These are phyloP conservation scores for Archips xylosteana DNA, from an alignment of 2,888 invertebrate species.

Conservation along the genomic window DNA sequence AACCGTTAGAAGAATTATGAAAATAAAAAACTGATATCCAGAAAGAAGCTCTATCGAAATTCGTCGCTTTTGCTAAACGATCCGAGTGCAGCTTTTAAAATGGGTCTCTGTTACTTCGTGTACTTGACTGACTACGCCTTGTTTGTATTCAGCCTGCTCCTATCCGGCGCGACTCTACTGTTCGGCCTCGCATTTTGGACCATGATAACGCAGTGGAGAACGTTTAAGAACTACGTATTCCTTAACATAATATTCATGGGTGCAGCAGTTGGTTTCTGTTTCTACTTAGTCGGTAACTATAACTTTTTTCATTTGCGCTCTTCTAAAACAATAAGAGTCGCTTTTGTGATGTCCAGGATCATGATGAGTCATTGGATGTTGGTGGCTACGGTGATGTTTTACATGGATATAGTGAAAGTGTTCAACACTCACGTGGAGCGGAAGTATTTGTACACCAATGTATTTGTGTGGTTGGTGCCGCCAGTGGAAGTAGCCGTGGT, in stretches of 20 bases:
- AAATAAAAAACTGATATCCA: background rate
- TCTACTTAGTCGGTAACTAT: slow-evolving; percentile 13
- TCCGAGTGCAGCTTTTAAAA: background rate
- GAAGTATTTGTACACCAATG: slow-evolving; percentile 18
- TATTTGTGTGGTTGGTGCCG: slow-evolving; percentile 17
- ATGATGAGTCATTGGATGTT: slow-evolving; percentile 34
- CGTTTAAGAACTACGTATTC: slow-evolving; percentile 24
- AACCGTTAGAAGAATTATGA: background rate
- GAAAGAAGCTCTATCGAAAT: background rate
- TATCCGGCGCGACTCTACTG: background rate
- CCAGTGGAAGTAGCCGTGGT: slow-evolving; percentile 3
- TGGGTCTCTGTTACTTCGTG: slow-evolving; percentile 1
- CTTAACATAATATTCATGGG: slow-evolving; percentile 18
- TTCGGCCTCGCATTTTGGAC: slow-evolving; percentile 27
- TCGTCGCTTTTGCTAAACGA: background rate
- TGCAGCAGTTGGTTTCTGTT: slow-evolving; percentile 4
- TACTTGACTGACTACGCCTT: background rate
- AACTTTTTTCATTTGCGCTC: slow-evolving; percentile 1
- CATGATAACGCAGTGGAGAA: slow-evolving; percentile 15
- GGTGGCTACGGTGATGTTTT: slow-evolving; percentile 16
- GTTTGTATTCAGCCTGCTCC: slow-evolving; percentile 3
- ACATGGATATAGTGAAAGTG: slow-evolving; percentile 29
- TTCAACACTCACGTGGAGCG: slow-evolving; percentile 16
- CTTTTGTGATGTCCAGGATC: slow-evolving; percentile 18
- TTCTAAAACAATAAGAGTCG: background rate